Percentiles rank a stretch among this genome's conserved stretches.
phyloP scores from a whole-genome alignment of 2,888 invertebrate species.

The Mechanitis messenoides region DNA sequence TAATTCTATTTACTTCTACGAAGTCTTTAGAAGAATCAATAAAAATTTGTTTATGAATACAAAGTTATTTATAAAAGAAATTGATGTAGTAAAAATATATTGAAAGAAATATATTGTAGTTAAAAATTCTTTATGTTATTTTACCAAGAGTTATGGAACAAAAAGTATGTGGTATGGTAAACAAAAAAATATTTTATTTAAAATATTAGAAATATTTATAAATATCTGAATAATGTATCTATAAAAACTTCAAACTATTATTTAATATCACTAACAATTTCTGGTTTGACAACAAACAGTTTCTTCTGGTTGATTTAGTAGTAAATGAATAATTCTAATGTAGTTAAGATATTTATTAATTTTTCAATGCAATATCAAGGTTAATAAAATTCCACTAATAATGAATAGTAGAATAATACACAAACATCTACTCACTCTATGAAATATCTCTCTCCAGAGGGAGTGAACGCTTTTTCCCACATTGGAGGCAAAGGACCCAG shows the following conservation, averaged over 20 bases:
- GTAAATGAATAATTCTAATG: constrained; percentile 12
- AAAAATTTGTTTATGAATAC: too few relatives aligned
- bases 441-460: constrained; percentile 97
- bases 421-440: constrained; percentile 87
- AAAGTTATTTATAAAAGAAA: too few relatives aligned
- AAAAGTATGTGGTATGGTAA: too few relatives aligned
- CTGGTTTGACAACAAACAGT: constrained; percentile 29
- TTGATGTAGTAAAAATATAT: too few relatives aligned
- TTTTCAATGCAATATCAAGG: constrained; percentile 8
- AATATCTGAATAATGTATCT: constrained; percentile 25
- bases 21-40: too few relatives aligned
- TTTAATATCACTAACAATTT: constrained; percentile 20
- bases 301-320: constrained; percentile 34
- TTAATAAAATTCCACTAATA: constrained; percentile 13
- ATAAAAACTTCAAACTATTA: too few relatives aligned
- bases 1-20: too few relatives aligned
- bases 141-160: too few relatives aligned
- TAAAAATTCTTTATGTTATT: too few relatives aligned
- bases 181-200: too few relatives aligned
- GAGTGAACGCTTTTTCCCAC: constrained; percentile 99
- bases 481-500: constrained; percentile 94
- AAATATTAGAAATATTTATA: constrained; percentile 22
- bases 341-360: constrained; percentile 2
- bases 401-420: constrained; percentile 12
- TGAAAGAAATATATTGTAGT: too few relatives aligned